Base-by-base conservation (phyloP, 1,140 invertebrate genomes). In the Drosophila arizonae region DNA sequence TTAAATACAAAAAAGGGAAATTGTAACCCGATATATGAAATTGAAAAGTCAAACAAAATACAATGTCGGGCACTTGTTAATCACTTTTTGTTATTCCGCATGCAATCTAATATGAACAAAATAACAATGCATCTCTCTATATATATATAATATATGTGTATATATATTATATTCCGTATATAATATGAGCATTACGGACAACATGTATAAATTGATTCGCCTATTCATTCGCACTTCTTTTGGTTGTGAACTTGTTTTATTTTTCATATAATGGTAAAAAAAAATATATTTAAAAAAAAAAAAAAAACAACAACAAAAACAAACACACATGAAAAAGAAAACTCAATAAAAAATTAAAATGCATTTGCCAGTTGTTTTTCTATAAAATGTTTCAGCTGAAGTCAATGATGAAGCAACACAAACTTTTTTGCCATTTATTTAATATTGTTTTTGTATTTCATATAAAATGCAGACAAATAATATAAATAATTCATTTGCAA, bases 151-250 rank as follows among this genome's bases (percentile, higher is more conserved):
- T 15, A 45, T 45, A 45, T 45, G 15, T 46, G 15, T 50, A 57
- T 46, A 46, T 46, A 46, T 46, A 9, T 46, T 15, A 46, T 46
- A 46, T 46, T 46, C 15, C 43, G 15, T 41, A 70, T 61, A 62
- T 28, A 50, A 56, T 43, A 54, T 30, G 41, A 61, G 43, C 63
- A 72, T 66, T 54, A 54, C 56, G 30, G 39, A 46, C 75, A 70
- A 81, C 9, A 80, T 84, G 70, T 84, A 77, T 84, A 88, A 77
- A 88, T 75, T 80, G 78, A 87, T 87, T 88, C 66, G 78, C 73
- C 70, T 72, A 80, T 81, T 87, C 73, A 84, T 75, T 82, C 72
- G 76, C 84, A 87, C 73, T 66, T 82, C 76, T 76, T 88, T 88
- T 65, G 82, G 79, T 76, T 87, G 76, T 82, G 75, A 88, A 78